Evolutionary conservation across 2,113 vertebrate genomes (phyloP), one percentile per base, ranked within the genome.

Genomic region (Paramormyrops kingsleyae): DNA sequence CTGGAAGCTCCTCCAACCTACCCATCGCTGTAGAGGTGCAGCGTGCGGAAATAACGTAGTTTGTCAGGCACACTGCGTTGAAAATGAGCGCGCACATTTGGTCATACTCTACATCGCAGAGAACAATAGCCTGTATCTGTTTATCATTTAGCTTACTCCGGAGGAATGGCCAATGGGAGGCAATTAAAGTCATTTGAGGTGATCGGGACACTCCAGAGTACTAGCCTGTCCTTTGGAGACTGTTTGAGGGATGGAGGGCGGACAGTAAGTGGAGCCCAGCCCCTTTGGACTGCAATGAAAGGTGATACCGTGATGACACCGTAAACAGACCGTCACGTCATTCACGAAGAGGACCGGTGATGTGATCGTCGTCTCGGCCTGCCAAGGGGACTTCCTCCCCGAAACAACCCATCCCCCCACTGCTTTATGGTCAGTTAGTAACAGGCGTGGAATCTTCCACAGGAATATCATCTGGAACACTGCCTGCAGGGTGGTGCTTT

Each of bases 11-110:
- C 85, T 87, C 94, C 94, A 94, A 92, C 93, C 44, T 92, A 62
- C 92, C 90, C 89, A 84, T 15, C 70, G 91, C 95, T 96, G 96
- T 95, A 95, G 95, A 86, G 96, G 97, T 95, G 95, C 97, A 97
- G 93, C 96, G 94, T 97, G 96, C 97, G 92, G 96, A 97, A 97
- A 96, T 97, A 97, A 98, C 97, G 95, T 94, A 92, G 93, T 96
- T 96, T 94, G 96, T 97, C 96, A 95, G 92, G 95, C 96, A 96
- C 93, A 93, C 90, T 92, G 90, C 89, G 90, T 83, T 84, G 39
- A 93, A 94, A 93, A 93, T 93, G 94, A 92, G 90, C 77, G 3
- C 90, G 90, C 91, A 93, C 89, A 93, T 91, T 91, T 24, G 4
- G 66, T 7, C 44, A 49, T 21, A 19, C 9, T 92, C 91, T 93